Evolutionary conservation across 2,888 invertebrate species (phyloP), one percentile per base, ranked within the genome.

Genomic region (Dryobota labecula): DNA sequence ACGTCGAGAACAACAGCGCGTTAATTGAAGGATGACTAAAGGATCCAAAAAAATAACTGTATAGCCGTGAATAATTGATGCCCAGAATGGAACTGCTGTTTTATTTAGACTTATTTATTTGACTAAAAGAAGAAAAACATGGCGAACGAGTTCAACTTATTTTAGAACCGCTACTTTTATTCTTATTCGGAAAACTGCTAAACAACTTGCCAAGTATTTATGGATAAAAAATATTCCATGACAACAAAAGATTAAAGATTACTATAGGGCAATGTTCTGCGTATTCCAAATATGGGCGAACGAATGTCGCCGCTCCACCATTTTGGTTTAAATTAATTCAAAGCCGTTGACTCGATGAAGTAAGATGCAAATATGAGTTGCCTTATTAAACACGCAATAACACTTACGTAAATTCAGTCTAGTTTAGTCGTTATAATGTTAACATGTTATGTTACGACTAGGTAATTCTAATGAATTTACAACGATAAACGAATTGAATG

Each of bases 261-360:
- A n/a, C n/a, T n/a, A 86, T 84, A 84, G 88, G 87, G 84, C 88
- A 89, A 88, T 85, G 89, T 85, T 86, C 87, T 89, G 85, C 65
- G 86, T 82, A 69, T 78, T 80, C 91, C 89, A 86, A 90, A 90
- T 88, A 89, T 82, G 90, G 90, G 75, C 33, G 80, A 80, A 82
- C 86, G 81, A 86, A 87, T 89, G 86, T 88, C 88, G 87, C 83
- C 82, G 82, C 71, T 76, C 76, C 61, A 82, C 87, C 86, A 82
- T 90, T 90, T 90, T 76, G 80, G 87, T 85, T 80, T 82, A 87
- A 89, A 88, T 89, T 78, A 88, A 90, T 90, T 88, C 86, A 82
- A 84, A 87, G 80, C 85, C 83, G 87, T 89, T 87, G 85, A 82
- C 84, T 83, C 73, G 85, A 83, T 86, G 85, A 84, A 84, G 80